Percentiles rank a stretch among this genome's conserved stretches.
These are phyloP conservation scores for Kobus ellipsiprymnus DNA, from an alignment of 2,113 vertebrate species.

Conservation along the genomic window DNA sequence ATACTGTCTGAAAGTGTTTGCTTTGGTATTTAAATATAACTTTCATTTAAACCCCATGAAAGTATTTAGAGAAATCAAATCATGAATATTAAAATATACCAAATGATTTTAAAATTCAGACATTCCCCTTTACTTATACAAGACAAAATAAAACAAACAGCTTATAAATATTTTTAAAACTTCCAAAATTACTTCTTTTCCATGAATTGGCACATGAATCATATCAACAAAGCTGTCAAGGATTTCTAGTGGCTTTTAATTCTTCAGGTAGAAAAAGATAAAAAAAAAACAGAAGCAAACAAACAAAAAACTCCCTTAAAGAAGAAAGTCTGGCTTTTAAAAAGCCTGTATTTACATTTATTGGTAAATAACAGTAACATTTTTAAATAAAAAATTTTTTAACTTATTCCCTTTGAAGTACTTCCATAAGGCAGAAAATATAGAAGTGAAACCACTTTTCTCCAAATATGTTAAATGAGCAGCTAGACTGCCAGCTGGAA, in stretches of 20 bases:
- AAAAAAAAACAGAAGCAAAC: neutral
- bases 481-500: neutral
- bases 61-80: slow-evolving; percentile 22
- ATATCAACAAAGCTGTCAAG: neutral
- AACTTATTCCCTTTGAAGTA: neutral
- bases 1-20: neutral
- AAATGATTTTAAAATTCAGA: slow-evolving; percentile 24
- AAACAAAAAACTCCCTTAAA: neutral
- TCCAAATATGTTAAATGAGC: neutral
- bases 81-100: slow-evolving; percentile 18
- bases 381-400: neutral
- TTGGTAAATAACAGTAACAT: neutral
- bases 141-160: neutral
- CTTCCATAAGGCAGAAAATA: neutral
- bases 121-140: neutral
- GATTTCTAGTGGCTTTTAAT: neutral
- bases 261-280: neutral
- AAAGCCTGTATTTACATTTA: neutral
- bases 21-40: neutral
- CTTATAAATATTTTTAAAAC: neutral
- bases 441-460: slow-evolving; percentile 3
- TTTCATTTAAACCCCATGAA: slow-evolving; percentile 37
- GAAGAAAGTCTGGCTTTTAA: neutral
- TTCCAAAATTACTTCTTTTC: neutral
- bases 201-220: neutral